Percentiles rank a stretch among this genome's conserved stretches.
Evolutionary conservation across 2,113 vertebrate genomes (phyloP).

Genomic region (Ia io): DNA sequence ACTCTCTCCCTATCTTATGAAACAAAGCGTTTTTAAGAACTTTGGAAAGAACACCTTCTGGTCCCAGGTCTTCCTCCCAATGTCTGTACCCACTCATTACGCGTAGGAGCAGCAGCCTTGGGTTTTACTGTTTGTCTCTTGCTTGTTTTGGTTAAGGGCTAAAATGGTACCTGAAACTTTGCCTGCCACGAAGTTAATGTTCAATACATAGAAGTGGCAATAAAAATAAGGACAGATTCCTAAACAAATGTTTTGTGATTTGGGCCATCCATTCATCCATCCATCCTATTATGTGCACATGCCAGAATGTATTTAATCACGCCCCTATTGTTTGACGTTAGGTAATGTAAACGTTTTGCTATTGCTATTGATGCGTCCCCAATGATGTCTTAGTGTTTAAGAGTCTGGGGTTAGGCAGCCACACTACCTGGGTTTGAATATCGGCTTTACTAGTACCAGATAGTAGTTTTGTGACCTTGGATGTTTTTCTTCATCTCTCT

Average conservation of each 20-base stretch:
- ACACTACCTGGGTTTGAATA: neutral
- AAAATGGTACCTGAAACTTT: neutral
- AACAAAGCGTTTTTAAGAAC: neutral
- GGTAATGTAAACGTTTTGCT: neutral
- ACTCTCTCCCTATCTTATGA: neutral
- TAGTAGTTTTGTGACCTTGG: neutral
- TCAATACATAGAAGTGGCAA: neutral
- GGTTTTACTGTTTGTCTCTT: slow-evolving; percentile 16
- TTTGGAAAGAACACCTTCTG: neutral
- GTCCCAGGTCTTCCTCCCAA: neutral
- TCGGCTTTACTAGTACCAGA: neutral
- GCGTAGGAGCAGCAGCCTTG: neutral
- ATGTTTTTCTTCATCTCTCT: neutral
- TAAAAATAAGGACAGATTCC: neutral
- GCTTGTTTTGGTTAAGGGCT: neutral
- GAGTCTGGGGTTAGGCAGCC: neutral
- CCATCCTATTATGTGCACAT: neutral
- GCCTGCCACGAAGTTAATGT: neutral
- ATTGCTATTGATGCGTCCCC: neutral
- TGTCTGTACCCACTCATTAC: neutral
- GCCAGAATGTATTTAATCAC: neutral
- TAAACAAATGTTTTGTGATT: neutral
- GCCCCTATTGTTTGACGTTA: neutral
- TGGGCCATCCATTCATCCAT: neutral
- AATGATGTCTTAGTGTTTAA: neutral